Evolutionary conservation across 2,888 invertebrate genomes (phyloP), one percentile per base, ranked within the genome.

Genomic region (Acleris holmiana): DNA sequence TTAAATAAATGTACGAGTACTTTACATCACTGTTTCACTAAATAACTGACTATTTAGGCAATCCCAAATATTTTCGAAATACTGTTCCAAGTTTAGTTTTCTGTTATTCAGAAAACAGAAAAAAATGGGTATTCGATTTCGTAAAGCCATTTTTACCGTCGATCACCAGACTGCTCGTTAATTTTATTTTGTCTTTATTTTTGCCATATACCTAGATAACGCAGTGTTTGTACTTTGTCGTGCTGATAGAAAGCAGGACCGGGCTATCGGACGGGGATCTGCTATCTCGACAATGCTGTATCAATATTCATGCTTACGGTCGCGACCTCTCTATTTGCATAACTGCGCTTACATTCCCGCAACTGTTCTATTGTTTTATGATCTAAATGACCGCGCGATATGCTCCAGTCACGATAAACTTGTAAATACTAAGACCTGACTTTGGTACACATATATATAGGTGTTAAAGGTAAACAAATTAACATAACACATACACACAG

Each of bases 341-440:
- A 89, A 86, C 89, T 87, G 89, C 86, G 86, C 86, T 83, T 86
- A 86, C 90, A 88, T 90, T 89, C 86, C 82, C 86, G 89, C 89
- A 89, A 88, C 90, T 87, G 90, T 89, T 88, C 89, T 89, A 91
- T 91, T 91, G 91, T 91, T 89, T 91, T 90, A 91, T 90, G 90
- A 89, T 90, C 91, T 86, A 90, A 91, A 90, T 91, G 91, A 91
- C 90, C 91, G 85, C 82, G 84, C 87, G 87, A 88, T 88, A 84
- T 85, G 84, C 79, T 80, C 80, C 77, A 80, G 89, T 91, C 91
- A 91, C 91, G 91, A 90, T 89, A 86, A 84, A 79, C 85, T 82
- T 87, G 87, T 84, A 83, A 82, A 85, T 80, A 78, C 78, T 77
- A 75, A 74, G 78, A 72, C 75, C 71, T 72, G 73, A 76, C 10